These are phyloP conservation scores for Amblyornis subalaris DNA, from an alignment of 2,113 vertebrate genomes.

Conservation along the genomic window DNA sequence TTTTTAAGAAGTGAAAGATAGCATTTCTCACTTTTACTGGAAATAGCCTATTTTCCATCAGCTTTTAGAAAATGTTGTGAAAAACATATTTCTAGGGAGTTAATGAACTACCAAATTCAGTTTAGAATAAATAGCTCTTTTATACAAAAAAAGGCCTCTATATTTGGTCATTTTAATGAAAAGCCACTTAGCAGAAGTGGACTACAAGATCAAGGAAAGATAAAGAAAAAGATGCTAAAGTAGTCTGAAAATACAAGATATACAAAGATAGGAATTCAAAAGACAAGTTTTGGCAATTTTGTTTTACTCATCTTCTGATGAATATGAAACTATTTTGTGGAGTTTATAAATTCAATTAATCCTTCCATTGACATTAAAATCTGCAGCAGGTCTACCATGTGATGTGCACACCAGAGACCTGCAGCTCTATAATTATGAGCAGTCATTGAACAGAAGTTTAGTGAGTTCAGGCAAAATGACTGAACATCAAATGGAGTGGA, in stretches of 20 bases:
- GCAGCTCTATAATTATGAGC: neutral
- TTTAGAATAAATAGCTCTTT: neutral
- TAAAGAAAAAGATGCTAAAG: neutral
- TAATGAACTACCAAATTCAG: neutral
- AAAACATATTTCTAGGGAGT: neutral
- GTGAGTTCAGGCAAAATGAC: neutral
- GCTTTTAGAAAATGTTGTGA: neutral
- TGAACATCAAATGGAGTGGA: constrained; percentile 7
- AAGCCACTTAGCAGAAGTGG: neutral
- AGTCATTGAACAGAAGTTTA: neutral
- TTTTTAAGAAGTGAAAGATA: neutral
- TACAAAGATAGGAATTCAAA: neutral
- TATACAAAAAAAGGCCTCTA: neutral
- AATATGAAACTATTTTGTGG: neutral
- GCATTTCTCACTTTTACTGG: neutral
- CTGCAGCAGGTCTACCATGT: neutral
- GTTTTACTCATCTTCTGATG: neutral
- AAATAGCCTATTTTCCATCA: neutral
- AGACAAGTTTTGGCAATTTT: neutral
- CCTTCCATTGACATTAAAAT: neutral
- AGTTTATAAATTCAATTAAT: neutral
- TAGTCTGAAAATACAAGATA: neutral
- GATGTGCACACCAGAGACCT: neutral
- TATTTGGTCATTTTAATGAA: neutral
- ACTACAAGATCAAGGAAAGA: neutral